phyloP scores from a whole-genome alignment of 2,113 vertebrate species.

The Arizona elegans region DNA sequence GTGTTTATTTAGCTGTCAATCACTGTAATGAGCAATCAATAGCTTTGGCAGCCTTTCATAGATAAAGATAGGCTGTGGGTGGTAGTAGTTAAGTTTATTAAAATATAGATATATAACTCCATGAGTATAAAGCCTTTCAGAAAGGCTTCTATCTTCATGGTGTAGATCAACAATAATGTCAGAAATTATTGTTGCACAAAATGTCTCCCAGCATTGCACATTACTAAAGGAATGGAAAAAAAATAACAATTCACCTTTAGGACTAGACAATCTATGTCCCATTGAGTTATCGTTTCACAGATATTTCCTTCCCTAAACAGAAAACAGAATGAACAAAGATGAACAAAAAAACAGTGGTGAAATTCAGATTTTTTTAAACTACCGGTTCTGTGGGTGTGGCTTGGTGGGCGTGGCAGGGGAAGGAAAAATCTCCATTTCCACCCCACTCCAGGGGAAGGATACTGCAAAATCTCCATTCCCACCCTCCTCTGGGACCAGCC shows the following conservation, averaged over 20 bases:
- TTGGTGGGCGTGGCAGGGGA: too few species aligned
- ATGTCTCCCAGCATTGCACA: not conserved
- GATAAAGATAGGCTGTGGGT: conserved; percentile 11
- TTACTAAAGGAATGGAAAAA: not conserved
- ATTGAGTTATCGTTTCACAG: not conserved
- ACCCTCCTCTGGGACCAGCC: too few species aligned
- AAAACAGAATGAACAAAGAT: not conserved
- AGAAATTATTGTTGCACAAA: not conserved
- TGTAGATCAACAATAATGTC: not conserved
- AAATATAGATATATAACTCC: not conserved
- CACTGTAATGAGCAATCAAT: not conserved
- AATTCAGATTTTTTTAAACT: too few species aligned
- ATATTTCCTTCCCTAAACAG: not conserved
- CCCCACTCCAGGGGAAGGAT: too few species aligned
- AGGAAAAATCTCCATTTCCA: too few species aligned
- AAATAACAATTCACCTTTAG: not conserved
- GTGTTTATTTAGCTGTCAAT: not conserved
- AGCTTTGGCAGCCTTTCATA: conserved; percentile 15
- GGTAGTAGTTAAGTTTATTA: not conserved
- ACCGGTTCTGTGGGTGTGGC: too few species aligned
- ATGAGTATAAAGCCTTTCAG: not conserved
- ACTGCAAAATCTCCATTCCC: too few species aligned
- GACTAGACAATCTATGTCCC: not conserved
- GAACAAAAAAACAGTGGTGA: not conserved
- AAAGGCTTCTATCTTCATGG: not conserved